phyloP scores from a whole-genome alignment of 2,888 invertebrate genomes.

The Eupithecia insigniata region DNA sequence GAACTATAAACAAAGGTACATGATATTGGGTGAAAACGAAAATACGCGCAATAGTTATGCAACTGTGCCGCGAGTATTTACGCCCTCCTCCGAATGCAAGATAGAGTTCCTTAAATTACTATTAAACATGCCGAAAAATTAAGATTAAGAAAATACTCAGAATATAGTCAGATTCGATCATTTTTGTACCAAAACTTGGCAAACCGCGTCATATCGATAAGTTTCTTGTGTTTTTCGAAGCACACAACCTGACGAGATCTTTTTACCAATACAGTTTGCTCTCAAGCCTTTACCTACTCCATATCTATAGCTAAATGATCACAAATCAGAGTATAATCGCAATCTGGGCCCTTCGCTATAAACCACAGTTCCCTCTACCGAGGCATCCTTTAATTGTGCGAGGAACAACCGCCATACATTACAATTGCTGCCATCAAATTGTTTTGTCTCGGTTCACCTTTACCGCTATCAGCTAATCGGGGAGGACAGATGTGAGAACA shows the following conservation, averaged over 20 bases:
- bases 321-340: conserved; percentile 11
- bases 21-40: too few relatives aligned
- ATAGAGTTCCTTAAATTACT: too few relatives aligned
- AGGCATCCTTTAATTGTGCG: conserved; percentile 34
- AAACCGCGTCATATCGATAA: not conserved
- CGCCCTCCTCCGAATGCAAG: too few relatives aligned
- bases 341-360: conserved; percentile 10
- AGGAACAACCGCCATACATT: conserved; percentile 31
- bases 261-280: not conserved
- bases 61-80: too few relatives aligned
- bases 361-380: not conserved
- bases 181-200: not conserved
- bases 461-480: conserved; percentile 39
- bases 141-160: not conserved
- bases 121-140: too few relatives aligned
- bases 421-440: conserved; percentile 35
- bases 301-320: not conserved
- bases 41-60: too few relatives aligned
- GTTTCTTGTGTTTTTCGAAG: not conserved
- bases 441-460: conserved; percentile 44
- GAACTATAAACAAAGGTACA: too few relatives aligned
- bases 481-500: conserved; percentile 42
- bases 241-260: not conserved
- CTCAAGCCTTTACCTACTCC: not conserved
- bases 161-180: not conserved